Percentiles rank a stretch among this genome's conserved stretches.
Conservation (phyloP, 2,113 vertebrate species). For the Syngnathoides biaculeatus region DNA sequence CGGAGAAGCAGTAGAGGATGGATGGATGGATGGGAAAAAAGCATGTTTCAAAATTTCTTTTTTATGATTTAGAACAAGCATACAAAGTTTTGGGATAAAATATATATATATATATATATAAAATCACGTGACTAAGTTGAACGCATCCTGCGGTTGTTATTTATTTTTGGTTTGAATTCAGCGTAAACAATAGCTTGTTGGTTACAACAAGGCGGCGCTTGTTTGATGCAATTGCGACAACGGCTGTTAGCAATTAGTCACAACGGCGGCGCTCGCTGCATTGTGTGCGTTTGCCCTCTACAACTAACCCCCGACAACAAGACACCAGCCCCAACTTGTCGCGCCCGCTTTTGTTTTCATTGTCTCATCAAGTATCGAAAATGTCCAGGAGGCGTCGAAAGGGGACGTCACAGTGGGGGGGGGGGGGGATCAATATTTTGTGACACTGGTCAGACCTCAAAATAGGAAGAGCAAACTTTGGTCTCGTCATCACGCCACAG, state of each 20-base stretch:
- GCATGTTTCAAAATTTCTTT: no score
- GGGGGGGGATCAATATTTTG: no score
- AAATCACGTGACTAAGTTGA: no score
- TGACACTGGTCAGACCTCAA: neutral
- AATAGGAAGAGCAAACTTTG: neutral
- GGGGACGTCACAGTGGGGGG: neutral
- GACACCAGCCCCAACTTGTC: neutral
- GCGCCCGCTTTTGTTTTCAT: neutral
- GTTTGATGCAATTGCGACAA: neutral
- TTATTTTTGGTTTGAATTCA: no score
- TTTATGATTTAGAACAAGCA: no score
- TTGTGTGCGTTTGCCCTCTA: neutral
- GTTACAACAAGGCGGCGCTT: neutral
- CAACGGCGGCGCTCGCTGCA: neutral
- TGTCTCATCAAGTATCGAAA: neutral
- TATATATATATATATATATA: no score
- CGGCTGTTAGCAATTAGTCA: neutral
- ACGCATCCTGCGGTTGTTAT: no score
- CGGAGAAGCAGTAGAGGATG: no score
- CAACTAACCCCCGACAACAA: neutral
- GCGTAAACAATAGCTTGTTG: neutral
- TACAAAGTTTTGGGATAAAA: no score
- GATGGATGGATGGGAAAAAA: no score
- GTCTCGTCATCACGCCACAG: no score
- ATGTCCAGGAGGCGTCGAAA: neutral